phyloP scores from a whole-genome alignment of 1,140 invertebrate species.

The Nasonia vitripennis region DNA sequence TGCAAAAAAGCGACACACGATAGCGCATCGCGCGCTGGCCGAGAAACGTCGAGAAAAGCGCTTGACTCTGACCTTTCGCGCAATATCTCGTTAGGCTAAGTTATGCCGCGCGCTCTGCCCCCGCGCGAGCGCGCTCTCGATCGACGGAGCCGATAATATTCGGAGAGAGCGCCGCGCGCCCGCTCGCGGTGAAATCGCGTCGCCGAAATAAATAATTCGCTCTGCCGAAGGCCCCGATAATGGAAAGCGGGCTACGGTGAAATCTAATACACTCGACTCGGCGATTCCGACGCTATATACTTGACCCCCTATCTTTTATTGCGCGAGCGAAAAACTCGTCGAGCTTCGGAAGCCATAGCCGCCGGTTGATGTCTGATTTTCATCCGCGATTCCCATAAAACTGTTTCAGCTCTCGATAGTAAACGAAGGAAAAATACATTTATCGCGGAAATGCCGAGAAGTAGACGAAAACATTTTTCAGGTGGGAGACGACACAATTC shows the following conservation, averaged over 20 bases:
- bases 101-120: neutral
- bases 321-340: too few species aligned
- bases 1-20: neutral
- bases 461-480: too few species aligned
- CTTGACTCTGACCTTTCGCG: slow-evolving; percentile 27
- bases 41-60: too few species aligned
- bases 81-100: slow-evolving; percentile 8
- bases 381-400: too few species aligned
- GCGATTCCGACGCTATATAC: too few species aligned
- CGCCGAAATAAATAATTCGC: slow-evolving; percentile 12
- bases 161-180: neutral
- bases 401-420: too few species aligned
- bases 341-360: too few species aligned
- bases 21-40: neutral
- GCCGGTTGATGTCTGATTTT: too few species aligned
- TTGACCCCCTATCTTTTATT: too few species aligned
- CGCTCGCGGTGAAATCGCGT: neutral
- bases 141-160: slow-evolving; percentile 2
- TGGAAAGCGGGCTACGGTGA: neutral
- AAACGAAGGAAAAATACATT: too few species aligned
- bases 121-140: neutral
- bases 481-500: too few species aligned
- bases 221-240: neutral
- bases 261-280: neutral
- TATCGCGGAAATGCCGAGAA: too few species aligned